Base-by-base conservation (phyloP, 2,113 vertebrate species). In the Clarias gariepinus region DNA sequence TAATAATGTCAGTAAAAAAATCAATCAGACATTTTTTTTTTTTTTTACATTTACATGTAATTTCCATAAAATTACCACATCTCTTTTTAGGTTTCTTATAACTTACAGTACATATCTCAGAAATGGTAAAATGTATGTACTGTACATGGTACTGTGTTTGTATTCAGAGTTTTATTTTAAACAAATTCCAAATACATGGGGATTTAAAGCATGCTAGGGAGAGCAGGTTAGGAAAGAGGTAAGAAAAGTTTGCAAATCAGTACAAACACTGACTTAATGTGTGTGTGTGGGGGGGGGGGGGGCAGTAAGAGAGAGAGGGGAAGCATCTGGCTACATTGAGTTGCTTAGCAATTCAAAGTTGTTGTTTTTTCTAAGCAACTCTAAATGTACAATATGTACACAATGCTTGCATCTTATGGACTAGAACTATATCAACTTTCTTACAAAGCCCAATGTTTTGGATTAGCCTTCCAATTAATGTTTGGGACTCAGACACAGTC, bases 261-360 rank as follows among this genome's bases (percentile, higher is more conserved):
- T 63, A 52, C 28, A 82, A 80, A 61, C 18, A 74, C 36, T 69
- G 53, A 83, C 71, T 83, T 88, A 36, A 88, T 83, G 73, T 69
- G 25, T n/a, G n/a, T n/a, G n/a, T n/a, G n/a, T n/a, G 36, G 28
- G 79, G 85, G 60, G 23, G 53, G 60, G 41, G 58, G 30, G 78
- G 52, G 19, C 58, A 88, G 33, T 82, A 41, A 83, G 60, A 78
- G 58, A 36, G 36, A 53, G 23, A 15, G 23, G 1, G 28, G 57
- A 25, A 85, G n/a, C n/a, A 79, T 73, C 74, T 77, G 61, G 3
- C 58, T 71, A 88, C 84, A 82, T 82, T 52, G 18, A 78, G 79
- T 80, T 82, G 33, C 57, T 30, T 7, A 81, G 71, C 55, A 69
- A 66, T 82, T n/a, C n/a, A n/a, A n/a, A n/a, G 33, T 52, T 64